A percentile compares a stretch with the other conserved stretches of the same genome.
Evolutionary conservation across 2,113 vertebrate species (phyloP).

Genomic region (Hystrix cristata): DNA sequence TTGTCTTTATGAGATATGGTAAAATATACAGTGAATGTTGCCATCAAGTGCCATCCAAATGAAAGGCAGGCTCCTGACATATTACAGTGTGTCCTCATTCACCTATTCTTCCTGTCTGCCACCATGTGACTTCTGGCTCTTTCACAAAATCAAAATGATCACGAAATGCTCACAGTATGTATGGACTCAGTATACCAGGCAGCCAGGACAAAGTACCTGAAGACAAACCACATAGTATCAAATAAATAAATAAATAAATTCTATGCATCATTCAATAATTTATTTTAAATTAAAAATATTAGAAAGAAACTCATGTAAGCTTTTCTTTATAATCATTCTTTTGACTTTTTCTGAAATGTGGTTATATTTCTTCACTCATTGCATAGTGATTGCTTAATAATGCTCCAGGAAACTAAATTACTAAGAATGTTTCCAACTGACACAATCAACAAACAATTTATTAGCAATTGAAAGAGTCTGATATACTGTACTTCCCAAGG

Average conservation of each 20-base stretch:
- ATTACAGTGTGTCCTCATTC: not conserved
- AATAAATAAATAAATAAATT: not conserved
- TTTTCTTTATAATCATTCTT: not conserved
- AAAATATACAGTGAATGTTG: not conserved
- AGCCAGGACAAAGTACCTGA: not conserved
- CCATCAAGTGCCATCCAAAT: not conserved
- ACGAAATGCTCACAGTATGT: not conserved
- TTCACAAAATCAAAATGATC: not conserved
- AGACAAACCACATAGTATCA: not conserved
- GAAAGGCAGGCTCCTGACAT: not conserved
- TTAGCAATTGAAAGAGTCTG: not conserved
- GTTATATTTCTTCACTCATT: not conserved
- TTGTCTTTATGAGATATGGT: not conserved
- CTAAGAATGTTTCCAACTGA: not conserved
- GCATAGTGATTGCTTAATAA: not conserved
- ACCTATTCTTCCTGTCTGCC: not conserved
- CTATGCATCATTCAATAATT: not conserved
- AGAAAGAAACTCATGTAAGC: not conserved
- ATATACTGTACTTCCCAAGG: accelerated
- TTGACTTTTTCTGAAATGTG: not conserved
- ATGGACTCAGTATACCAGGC: not conserved
- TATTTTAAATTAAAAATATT: not conserved
- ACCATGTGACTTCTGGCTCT: not conserved
- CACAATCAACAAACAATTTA: not conserved
- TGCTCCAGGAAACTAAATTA: not conserved